Evolutionary conservation across 2,888 invertebrate species (phyloP), one percentile per base, ranked within the genome.

Genomic region (Cephus pygmeus): DNA sequence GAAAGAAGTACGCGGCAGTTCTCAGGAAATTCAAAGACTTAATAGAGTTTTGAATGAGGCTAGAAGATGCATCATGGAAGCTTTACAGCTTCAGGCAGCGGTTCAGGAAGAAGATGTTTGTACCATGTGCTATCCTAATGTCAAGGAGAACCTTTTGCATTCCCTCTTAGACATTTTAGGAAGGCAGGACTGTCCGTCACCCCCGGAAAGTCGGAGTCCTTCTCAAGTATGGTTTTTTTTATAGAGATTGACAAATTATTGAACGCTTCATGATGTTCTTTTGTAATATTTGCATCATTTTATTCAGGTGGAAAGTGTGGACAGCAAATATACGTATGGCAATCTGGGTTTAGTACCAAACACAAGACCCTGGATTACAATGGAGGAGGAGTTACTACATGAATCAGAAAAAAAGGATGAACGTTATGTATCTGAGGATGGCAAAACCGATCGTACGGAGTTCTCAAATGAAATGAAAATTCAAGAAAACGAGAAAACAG

Each of bases 41-140:
- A 93, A 92, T 12, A 92, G 92, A 69, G 92, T 95, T 79, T 90
- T 96, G 34, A 92, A 93, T 83, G 93, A 94, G 87, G 94, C 95
- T 6, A 88, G 86, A 75, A 77, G 79, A 31, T 85, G 87, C 69
- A 83, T 92, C 12, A 79, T 84, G 34, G 82, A 89, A 31, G 86
- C 87, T 40, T 80, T 81, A 34, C 75, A 86, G 86, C 74, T 87
- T 4, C 81, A 88, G 75, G 80, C 83, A 69, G 81, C 84, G 73
- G 79, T 82, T 73, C 75, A 80, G 12, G 78, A 81, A 30, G 85
- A 87, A 31, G 85, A 87, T 4, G 78, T 81, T 6, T 87, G 88
- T 31, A 80, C 82, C n/a, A 82, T 83, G 2, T 87, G 87, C 12
- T 82, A 81, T 33, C 69, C 86, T 23, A 85, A 85, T 74, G 81